These are phyloP conservation scores for Saguinus midas DNA, from an alignment of 2,113 vertebrate species.

Conservation along the genomic window DNA sequence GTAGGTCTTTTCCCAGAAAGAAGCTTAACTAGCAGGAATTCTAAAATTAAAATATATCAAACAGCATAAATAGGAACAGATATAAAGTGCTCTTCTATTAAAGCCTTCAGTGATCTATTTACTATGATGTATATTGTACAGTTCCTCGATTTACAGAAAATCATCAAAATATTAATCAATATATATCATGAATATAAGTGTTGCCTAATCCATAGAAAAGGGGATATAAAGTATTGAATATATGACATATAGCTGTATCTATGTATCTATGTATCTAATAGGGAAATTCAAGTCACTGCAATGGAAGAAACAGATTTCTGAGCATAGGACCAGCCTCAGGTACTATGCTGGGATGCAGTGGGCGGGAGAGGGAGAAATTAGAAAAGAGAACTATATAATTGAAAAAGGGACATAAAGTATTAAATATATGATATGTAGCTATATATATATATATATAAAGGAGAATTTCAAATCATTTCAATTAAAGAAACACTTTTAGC, in stretches of 20 bases:
- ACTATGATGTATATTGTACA: background rate
- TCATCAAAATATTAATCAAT: background rate
- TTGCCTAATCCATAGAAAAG: conserved; percentile 14
- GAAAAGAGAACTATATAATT: no score
- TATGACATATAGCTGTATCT: background rate
- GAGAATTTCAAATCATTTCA: background rate
- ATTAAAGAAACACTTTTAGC: background rate
- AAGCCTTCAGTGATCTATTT: background rate
- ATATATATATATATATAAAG: background rate
- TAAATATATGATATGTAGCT: background rate
- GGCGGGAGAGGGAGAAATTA: background rate
- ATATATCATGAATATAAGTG: conserved; percentile 38
- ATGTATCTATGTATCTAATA: background rate
- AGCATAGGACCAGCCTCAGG: background rate
- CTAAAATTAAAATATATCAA: conserved; percentile 51
- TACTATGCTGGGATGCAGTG: background rate
- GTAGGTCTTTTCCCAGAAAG: conserved; percentile 51
- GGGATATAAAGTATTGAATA: conserved; percentile 18
- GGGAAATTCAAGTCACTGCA: background rate
- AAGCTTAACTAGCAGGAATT: conserved; percentile 49
- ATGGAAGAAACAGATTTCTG: background rate
- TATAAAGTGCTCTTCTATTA: conserved; percentile 31
- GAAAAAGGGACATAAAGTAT: conserved; percentile 27
- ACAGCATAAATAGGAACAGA: conserved; percentile 21
- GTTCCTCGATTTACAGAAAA: conserved; percentile 57